A percentile compares a stretch with the other conserved stretches of the same genome.
These are phyloP conservation scores for Trematocara caparti DNA, from an alignment of 2,797 vertebrate genomes.

Conservation along the genomic window DNA sequence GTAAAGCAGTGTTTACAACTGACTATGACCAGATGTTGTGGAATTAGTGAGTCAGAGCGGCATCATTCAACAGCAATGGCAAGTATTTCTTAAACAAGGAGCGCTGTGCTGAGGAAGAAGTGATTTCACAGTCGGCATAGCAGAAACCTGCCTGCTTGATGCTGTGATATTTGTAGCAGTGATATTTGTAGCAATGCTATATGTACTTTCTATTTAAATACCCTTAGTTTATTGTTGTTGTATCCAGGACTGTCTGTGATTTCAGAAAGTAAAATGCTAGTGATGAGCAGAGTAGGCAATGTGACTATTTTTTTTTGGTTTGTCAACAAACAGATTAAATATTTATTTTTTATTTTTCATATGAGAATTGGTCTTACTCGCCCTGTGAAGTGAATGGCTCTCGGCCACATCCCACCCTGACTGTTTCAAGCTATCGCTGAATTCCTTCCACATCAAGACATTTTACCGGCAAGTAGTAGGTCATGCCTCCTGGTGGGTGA, in stretches of 20 bases:
- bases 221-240: neutral
- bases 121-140: neutral
- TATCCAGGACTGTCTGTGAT: neutral
- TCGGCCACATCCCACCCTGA: slow-evolving; percentile 8
- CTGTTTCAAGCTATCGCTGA: neutral
- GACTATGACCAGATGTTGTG: slow-evolving; percentile 26
- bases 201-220: neutral
- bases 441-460: slow-evolving; percentile 18
- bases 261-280: neutral
- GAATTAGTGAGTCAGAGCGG: slow-evolving; percentile 27
- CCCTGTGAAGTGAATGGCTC: slow-evolving; percentile 8
- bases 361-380: neutral
- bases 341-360: neutral
- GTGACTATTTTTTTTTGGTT: neutral
- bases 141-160: neutral
- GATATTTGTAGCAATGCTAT: neutral
- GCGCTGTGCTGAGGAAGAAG: neutral
- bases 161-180: neutral
- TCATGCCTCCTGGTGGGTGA: neutral
- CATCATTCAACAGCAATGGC: neutral
- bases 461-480: slow-evolving; percentile 22
- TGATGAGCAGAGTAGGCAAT: neutral
- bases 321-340: neutral
- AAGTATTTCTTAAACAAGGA: neutral
- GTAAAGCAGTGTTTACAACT: neutral